phyloP scores from a whole-genome alignment of 2,888 invertebrate genomes.

The Drosophila quinaria region DNA sequence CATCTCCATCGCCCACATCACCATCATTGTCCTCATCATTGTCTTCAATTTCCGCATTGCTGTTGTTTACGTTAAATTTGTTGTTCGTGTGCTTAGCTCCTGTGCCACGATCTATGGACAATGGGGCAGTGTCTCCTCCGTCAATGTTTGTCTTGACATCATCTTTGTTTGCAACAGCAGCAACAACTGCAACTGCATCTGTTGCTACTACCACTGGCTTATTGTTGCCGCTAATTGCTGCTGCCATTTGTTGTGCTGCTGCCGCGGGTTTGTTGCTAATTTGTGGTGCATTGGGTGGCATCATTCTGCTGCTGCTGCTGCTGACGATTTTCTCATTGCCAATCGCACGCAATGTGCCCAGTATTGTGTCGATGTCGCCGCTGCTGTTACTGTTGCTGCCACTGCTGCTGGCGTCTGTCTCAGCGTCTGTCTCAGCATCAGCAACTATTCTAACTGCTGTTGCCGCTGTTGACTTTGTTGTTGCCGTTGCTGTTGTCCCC shows the following conservation, averaged over 20 bases:
- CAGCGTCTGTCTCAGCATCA: conserved; percentile 26
- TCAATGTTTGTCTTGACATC: conserved; percentile 44
- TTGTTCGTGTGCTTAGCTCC: conserved; percentile 35
- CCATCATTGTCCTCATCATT: conserved; percentile 33
- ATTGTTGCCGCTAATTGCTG: conserved; percentile 69
- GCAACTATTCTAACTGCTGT: conserved; percentile 27
- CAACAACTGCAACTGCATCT: conserved; percentile 42
- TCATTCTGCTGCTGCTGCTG: conserved; percentile 36
- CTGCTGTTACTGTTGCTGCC: conserved; percentile 39
- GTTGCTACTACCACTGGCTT: conserved; percentile 39
- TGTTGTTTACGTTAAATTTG: conserved; percentile 28
- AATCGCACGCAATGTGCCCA: conserved; percentile 79
- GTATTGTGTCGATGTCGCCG: conserved; percentile 50
- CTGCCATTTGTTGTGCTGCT: conserved; percentile 56
- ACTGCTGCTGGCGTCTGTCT: conserved; percentile 22
- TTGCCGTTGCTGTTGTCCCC: conserved; percentile 34
- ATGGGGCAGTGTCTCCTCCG: conserved; percentile 33
- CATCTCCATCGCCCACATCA: conserved; percentile 40
- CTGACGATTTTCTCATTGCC: conserved; percentile 48
- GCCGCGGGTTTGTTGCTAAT: conserved; percentile 79
- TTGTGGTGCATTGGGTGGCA: conserved; percentile 81
- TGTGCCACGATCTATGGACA: conserved; percentile 53
- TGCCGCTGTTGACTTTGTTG: conserved; percentile 30
- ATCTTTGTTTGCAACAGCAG: conserved; percentile 39
- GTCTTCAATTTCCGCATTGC: conserved; percentile 27